A percentile compares a stretch with the other conserved stretches of the same genome.
These are phyloP conservation scores for Kradibia gibbosae DNA, from an alignment of 1,140 invertebrate species.

Conservation along the genomic window DNA sequence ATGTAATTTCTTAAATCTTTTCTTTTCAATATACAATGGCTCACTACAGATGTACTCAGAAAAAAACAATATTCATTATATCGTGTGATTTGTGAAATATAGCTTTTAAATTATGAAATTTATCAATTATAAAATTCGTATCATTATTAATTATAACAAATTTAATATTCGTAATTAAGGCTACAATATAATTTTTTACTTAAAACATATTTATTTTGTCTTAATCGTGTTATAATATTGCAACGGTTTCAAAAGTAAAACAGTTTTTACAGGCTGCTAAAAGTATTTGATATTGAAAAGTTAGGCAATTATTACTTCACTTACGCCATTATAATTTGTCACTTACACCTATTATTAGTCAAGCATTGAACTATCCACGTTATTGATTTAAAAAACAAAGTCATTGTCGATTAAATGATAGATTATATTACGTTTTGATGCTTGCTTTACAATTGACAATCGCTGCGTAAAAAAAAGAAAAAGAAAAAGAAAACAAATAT, in stretches of 20 bases:
- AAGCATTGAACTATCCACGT: no score
- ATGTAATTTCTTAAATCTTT: neutral
- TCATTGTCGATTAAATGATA: neutral
- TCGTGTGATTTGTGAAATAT: neutral
- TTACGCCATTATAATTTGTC: neutral
- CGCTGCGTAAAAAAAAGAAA: constrained; percentile 54
- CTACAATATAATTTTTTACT: no score
- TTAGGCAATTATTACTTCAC: neutral
- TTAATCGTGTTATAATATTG: no score
- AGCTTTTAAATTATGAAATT: neutral
- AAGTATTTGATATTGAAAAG: no score
- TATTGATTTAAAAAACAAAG: neutral
- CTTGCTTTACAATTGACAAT: constrained; percentile 53
- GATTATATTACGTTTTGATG: neutral
- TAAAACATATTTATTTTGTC: no score
- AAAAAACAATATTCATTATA: no score
- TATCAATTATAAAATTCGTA: no score
- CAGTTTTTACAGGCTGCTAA: no score
- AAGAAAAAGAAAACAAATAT: constrained; percentile 1
- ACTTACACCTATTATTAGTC: neutral
- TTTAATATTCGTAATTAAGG: no score
- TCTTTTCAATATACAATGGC: neutral
- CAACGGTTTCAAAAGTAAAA: no score
- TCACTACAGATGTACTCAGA: neutral
- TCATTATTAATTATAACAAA: no score